These are phyloP conservation scores for Sitobion miscanthi DNA, from an alignment of 1,140 invertebrate species.

Conservation along the genomic window DNA sequence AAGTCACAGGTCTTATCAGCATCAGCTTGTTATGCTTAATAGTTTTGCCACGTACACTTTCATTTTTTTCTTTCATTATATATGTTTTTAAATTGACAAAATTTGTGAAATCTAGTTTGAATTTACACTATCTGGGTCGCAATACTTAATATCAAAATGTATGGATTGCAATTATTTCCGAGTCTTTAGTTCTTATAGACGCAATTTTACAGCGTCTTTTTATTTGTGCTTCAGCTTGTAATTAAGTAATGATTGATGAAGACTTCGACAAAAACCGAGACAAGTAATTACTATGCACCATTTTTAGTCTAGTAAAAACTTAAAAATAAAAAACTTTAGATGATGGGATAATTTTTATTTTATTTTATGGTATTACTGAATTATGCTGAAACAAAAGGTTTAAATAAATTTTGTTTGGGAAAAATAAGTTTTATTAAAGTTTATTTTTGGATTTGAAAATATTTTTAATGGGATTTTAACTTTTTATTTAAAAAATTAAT, in stretches of 20 bases:
- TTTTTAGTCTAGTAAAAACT: not conserved
- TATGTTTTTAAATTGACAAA: not conserved
- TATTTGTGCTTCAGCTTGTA: conserved; percentile 15
- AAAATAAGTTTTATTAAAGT: conserved; percentile 11
- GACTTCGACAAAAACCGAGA: not conserved
- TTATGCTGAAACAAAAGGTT: conserved; percentile 58
- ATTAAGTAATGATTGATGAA: conserved; percentile 8
- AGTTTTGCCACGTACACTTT: not conserved
- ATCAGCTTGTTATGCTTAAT: not conserved
- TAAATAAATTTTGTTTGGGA: conserved; percentile 58
- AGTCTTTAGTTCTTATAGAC: not conserved
- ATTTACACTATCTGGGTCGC: not conserved
- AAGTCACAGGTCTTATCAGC: not conserved
- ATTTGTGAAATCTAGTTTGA: not conserved
- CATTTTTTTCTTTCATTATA: not conserved
- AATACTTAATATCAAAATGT: not conserved
- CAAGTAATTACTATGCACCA: not conserved
- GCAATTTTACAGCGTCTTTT: not conserved
- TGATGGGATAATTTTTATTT: not conserved
- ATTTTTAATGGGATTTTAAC: conserved; percentile 12
- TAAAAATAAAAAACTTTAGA: not conserved
- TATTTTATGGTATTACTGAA: not conserved
- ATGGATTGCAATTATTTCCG: not conserved
- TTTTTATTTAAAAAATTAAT: not conserved
- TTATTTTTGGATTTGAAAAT: not conserved